A percentile compares a stretch with the other conserved stretches of the same genome.
These are phyloP conservation scores for Labia minor DNA, from an alignment of 2,888 invertebrate species.

Conservation along the genomic window DNA sequence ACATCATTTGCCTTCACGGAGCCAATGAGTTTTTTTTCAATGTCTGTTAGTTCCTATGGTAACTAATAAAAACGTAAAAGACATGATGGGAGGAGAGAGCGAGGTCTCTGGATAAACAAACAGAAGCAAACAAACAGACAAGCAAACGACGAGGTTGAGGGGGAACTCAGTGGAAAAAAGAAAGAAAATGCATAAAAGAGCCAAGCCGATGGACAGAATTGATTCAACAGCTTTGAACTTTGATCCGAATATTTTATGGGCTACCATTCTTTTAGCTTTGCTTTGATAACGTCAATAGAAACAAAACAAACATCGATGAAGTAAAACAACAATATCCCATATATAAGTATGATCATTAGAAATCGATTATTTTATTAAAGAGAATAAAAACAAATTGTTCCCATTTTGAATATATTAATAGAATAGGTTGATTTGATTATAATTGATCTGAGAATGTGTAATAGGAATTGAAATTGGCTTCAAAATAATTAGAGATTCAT, in stretches of 20 bases:
- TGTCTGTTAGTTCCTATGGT: background rate
- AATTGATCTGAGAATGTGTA: too few species aligned
- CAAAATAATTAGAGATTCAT: too few species aligned
- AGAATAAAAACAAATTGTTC: too few species aligned
- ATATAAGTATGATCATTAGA: background rate
- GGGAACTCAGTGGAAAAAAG: background rate
- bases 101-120: background rate
- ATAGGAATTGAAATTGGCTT: too few species aligned
- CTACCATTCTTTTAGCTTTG: background rate
- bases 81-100: background rate
- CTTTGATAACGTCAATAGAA: background rate
- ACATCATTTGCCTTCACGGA: background rate
- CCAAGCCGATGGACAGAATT: too few species aligned
- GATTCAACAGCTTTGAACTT: background rate
- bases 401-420: too few species aligned
- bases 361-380: background rate
- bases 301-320: background rate
- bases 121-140: conserved; percentile 13
- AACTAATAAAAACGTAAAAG: conserved; percentile 13
- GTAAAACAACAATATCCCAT: background rate
- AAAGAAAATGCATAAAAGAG: background rate
- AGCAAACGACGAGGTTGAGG: background rate
- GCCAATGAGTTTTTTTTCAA: background rate
- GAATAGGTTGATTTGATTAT: too few species aligned
- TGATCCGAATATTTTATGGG: background rate